Evolutionary conservation across 2,888 invertebrate species (phyloP).

Genomic region (Cancer borealis): DNA sequence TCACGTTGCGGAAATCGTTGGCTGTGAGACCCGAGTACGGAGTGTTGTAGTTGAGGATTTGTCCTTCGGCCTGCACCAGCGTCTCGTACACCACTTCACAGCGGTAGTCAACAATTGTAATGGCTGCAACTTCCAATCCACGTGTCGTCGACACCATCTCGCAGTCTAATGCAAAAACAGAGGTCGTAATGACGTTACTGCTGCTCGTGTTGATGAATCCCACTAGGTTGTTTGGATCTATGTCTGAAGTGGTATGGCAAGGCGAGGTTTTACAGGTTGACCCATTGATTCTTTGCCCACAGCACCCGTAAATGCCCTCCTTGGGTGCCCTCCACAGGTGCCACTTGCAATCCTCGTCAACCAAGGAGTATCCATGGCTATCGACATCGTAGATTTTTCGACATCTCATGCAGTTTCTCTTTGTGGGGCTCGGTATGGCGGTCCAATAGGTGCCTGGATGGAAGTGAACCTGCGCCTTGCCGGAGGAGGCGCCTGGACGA

Average conservation of each 20-base stretch:
- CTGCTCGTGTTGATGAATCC: slow-evolving; percentile 25
- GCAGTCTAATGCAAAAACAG: slow-evolving; percentile 78
- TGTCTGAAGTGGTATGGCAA: not conserved
- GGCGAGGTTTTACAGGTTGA: slow-evolving; percentile 19
- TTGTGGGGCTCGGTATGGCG: not conserved
- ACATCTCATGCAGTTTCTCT: not conserved
- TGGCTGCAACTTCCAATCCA: slow-evolving; percentile 78
- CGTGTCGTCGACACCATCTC: slow-evolving; percentile 78
- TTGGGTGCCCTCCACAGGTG: not conserved
- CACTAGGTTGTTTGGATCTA: slow-evolving; percentile 24
- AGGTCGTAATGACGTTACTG: not conserved
- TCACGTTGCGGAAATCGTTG: slow-evolving; percentile 79
- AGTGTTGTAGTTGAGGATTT: slow-evolving; percentile 78
- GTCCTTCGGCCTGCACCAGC: slow-evolving; percentile 77
- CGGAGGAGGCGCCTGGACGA: not conserved
- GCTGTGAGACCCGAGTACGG: slow-evolving; percentile 81
- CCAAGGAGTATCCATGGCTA: not conserved
- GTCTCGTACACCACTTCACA: slow-evolving; percentile 78
- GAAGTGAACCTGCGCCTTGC: not conserved
- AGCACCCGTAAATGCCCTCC: not conserved
- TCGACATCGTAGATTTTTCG: not conserved
- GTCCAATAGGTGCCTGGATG: not conserved
- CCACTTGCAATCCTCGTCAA: not conserved
- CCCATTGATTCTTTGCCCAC: not conserved
- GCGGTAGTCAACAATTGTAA: slow-evolving; percentile 77